These are phyloP conservation scores for Chloromyia formosa DNA, from an alignment of 2,888 invertebrate genomes.

Conservation along the genomic window DNA sequence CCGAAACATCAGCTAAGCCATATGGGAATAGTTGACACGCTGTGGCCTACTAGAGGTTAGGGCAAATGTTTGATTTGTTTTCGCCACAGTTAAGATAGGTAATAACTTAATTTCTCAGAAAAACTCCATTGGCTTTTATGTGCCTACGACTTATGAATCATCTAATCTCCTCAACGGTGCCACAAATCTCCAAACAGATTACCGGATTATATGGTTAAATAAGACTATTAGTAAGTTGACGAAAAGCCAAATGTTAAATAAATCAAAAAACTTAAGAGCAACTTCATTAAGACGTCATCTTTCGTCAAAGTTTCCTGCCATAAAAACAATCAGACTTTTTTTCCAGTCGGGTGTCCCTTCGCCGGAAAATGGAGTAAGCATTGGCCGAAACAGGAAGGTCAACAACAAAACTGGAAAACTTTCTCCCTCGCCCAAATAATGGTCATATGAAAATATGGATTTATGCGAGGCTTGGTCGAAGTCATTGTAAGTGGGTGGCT, in stretches of 20 bases:
- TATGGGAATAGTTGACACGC: no score
- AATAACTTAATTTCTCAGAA: no score
- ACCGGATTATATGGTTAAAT: background rate
- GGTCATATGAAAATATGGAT: background rate
- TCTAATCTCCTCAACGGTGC: no score
- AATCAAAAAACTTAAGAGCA: constrained; percentile 8
- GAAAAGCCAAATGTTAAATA: background rate
- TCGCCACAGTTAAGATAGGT: no score
- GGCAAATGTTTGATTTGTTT: no score
- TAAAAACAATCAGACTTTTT: background rate
- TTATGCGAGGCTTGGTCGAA: no score
- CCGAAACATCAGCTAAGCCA: no score
- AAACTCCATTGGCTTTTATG: no score
- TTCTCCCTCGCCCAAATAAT: background rate
- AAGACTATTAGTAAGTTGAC: background rate
- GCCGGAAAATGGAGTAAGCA: background rate
- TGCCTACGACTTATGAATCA: no score
- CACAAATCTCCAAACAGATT: no score
- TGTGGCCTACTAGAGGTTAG: no score
- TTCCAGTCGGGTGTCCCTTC: no score
- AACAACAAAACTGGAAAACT: constrained; percentile 16
- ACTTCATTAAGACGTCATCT: constrained; percentile 2
- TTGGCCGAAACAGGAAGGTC: constrained; percentile 10
- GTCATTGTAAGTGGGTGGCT: background rate
- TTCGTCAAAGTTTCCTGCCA: background rate